A percentile compares a stretch with the other conserved stretches of the same genome.
Evolutionary conservation across 2,113 vertebrate species (phyloP).

Genomic region (Daubentonia madagascariensis): DNA sequence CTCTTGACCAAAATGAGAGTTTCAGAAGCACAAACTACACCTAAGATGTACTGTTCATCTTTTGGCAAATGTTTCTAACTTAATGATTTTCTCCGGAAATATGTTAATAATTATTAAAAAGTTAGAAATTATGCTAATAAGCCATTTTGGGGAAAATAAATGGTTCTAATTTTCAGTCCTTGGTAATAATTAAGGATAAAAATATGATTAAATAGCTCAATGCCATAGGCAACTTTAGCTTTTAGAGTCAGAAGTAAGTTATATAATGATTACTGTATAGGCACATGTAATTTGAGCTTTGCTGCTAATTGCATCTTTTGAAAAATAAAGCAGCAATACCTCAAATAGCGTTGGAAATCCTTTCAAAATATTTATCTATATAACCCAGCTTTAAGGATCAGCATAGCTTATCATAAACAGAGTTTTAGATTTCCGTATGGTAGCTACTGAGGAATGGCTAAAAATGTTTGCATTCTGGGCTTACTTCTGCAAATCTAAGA

Average conservation of each 20-base stretch:
- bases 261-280: neutral
- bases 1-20: neutral
- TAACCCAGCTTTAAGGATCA: neutral
- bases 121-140: neutral
- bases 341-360: neutral
- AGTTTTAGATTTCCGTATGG: neutral
- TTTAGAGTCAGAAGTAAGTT: slow-evolving; percentile 11
- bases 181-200: neutral
- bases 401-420: neutral
- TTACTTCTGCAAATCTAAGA: neutral
- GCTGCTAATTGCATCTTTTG: slow-evolving; percentile 54
- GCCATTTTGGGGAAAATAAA: neutral
- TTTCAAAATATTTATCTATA: neutral
- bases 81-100: neutral
- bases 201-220: neutral
- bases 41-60: neutral
- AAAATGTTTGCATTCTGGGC: neutral
- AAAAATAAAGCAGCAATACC: slow-evolving; percentile 40
- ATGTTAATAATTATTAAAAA: neutral
- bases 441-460: neutral
- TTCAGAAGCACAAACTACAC: neutral
- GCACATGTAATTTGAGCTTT: neutral
- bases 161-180: neutral
- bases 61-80: neutral
- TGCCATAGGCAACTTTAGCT: neutral